These are phyloP conservation scores for Carollia perspicillata DNA, from an alignment of 2,113 vertebrate species.

Conservation along the genomic window DNA sequence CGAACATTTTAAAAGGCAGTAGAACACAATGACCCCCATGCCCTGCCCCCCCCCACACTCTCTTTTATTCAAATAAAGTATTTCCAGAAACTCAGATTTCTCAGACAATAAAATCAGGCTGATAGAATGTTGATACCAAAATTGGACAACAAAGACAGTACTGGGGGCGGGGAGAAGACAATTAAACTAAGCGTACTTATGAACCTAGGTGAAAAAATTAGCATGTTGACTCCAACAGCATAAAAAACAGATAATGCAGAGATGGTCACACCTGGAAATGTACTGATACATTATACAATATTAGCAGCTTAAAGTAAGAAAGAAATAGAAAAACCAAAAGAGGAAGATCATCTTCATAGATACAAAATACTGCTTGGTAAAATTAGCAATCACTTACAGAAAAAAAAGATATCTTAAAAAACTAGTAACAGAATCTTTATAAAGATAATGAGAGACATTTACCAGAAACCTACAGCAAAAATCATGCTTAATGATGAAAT, in stretches of 20 bases:
- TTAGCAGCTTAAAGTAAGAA: not conserved
- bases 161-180: not conserved
- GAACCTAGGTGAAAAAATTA: not conserved
- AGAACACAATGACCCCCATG: not conserved
- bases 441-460: not conserved
- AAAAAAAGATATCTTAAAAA: not conserved
- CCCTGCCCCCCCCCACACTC: not conserved
- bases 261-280: not conserved
- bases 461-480: not conserved
- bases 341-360: not conserved
- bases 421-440: not conserved
- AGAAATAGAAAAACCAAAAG: not conserved
- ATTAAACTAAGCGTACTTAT: not conserved
- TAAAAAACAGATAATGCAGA: not conserved
- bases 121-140: not conserved
- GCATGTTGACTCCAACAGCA: not conserved
- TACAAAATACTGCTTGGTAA: not conserved
- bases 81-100: not conserved
- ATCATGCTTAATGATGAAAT: not conserved
- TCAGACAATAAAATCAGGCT: not conserved
- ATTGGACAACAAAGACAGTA: not conserved
- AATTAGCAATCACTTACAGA: not conserved
- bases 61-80: conserved; percentile 8
- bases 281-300: not conserved
- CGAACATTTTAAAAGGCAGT: not conserved